Conservation (phyloP, 1,140 invertebrate genomes). For the Brachionus sp. region DNA sequence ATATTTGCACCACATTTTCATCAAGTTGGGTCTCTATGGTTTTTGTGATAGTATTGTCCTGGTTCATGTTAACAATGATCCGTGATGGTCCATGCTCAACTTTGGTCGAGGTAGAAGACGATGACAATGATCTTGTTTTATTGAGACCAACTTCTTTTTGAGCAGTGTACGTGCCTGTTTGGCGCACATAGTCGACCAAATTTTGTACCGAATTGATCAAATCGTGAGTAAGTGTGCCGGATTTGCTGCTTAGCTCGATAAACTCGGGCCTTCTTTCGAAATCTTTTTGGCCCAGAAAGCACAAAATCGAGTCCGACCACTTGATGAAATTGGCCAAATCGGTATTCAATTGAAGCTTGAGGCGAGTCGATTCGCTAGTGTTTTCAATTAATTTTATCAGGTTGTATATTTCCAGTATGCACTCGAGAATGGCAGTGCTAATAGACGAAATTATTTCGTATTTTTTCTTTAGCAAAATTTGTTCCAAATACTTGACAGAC, state of each 20-base stretch:
- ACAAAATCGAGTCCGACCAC: slow-evolving; percentile 35
- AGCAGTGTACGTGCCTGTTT: background rate
- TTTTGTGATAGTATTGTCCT: background rate
- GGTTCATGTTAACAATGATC: background rate
- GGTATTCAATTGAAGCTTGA: background rate
- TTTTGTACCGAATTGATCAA: background rate
- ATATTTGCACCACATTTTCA: background rate
- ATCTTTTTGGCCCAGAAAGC: background rate
- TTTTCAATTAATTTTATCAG: background rate
- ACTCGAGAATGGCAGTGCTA: slow-evolving; percentile 26
- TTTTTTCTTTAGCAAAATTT: slow-evolving; percentile 12
- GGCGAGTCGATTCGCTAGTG: background rate
- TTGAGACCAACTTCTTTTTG: background rate
- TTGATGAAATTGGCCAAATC: slow-evolving; percentile 39
- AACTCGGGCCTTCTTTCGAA: background rate
- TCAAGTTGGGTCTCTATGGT: slow-evolving; percentile 21
- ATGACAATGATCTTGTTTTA: slow-evolving; percentile 10
- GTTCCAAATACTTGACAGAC: background rate
- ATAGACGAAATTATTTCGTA: slow-evolving; percentile 30
- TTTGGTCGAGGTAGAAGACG: slow-evolving; percentile 4
- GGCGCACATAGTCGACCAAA: background rate
- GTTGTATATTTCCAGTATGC: slow-evolving; percentile 13
- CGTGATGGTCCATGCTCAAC: background rate
- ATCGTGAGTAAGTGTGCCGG: background rate
- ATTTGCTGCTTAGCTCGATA: background rate